Percentiles rank a stretch among this genome's conserved stretches.
Conservation (phyloP, 2,888 invertebrate species). For the Xanthorhoe designata region DNA sequence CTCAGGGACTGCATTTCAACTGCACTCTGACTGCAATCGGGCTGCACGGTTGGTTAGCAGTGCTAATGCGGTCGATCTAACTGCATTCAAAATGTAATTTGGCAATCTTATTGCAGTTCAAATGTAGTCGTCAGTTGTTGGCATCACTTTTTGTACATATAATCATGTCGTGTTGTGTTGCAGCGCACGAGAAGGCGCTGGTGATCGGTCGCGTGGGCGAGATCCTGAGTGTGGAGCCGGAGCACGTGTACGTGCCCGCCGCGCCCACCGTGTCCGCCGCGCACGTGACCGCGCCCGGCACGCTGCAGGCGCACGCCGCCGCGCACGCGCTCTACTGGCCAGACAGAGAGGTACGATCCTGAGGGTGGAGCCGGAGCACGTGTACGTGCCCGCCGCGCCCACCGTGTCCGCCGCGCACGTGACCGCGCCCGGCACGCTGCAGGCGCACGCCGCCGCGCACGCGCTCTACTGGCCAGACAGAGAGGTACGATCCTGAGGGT, state of each 20-base stretch:
- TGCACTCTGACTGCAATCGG: too few species aligned
- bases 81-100: too few species aligned
- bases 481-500: conserved; percentile 89
- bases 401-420: conserved; percentile 91
- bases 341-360: conserved; percentile 87
- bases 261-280: conserved; percentile 93
- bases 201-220: conserved; percentile 91
- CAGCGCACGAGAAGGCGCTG: conserved; percentile 92
- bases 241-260: conserved; percentile 90
- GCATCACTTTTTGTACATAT: too few species aligned
- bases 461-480: conserved; percentile 92
- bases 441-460: conserved; percentile 87
- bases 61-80: too few species aligned
- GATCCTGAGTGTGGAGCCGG: conserved; percentile 93
- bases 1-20: too few species aligned
- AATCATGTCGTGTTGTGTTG: conserved; percentile 30
- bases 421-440: conserved; percentile 89
- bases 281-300: conserved; percentile 88
- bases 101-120: too few species aligned
- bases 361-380: conserved; percentile 92
- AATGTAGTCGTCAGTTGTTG: too few species aligned
- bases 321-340: conserved; percentile 91
- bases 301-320: conserved; percentile 89
- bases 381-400: conserved; percentile 92
- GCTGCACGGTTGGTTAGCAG: too few species aligned